Evolutionary conservation across 2,113 vertebrate species (phyloP), one percentile per base, ranked within the genome.

Genomic region (Salvelinus alpinus): DNA sequence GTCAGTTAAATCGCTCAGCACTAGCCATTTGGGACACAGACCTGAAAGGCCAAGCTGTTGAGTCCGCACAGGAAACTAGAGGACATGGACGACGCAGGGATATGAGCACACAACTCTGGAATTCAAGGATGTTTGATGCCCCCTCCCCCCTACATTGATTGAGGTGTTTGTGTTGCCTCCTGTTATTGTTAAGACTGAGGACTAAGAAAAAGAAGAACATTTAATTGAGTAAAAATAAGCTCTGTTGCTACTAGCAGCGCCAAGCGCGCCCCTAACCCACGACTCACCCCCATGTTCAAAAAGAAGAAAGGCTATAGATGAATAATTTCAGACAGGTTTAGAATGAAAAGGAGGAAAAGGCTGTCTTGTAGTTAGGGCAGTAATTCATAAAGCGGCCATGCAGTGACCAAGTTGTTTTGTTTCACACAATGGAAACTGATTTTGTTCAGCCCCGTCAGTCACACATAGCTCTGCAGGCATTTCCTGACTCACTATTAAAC

Each of bases 61-160:
- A 86, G 88, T 91, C 90, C 88, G 86, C 86, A 78, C 84, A 88
- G 90, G 91, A 92, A 92, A 91, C 85, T 83, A 89, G 87, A 91
- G 89, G 88, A 88, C 84, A 86, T 70, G 83, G 76, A 80, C 84
- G 81, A 80, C 85, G 81, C 84, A 86, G 77, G 91, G 92, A 93
- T 91, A 89, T 92, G 92, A 93, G 83, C 78, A 1, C 90, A 91
- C 34, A 59, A 80, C 91, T 93, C 89, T 88, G 91, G 92, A 93
- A 93, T 93, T 54, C 90, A 86, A 93, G 93, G 93, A 94, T 92
- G 93, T 93, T 81, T 92, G 92, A 94, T 89, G 89, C 87, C 65
- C 84, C 89, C 91, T 90, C 88, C 86, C 51, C 48, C 70, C 78
- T 71, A 73, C 79, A 82, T 84, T 87, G 87, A 88, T 85, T 87